Conservation (phyloP, 2,797 vertebrate species). For the Malurus splendens region DNA sequence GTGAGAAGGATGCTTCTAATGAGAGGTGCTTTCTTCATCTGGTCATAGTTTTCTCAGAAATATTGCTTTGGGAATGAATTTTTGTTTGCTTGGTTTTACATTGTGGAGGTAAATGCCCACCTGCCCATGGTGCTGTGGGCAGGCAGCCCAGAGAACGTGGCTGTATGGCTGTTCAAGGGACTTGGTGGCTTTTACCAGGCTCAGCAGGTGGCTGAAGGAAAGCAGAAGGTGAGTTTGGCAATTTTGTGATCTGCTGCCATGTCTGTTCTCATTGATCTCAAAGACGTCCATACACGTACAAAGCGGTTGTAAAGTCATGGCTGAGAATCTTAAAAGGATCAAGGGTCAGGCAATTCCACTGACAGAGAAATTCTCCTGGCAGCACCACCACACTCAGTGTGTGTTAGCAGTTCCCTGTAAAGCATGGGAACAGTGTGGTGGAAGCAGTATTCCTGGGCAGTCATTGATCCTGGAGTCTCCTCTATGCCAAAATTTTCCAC, state of each 20-base stretch:
- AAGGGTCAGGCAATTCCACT: background rate
- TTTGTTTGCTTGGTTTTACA: background rate
- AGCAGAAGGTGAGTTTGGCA: background rate
- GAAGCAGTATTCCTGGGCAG: background rate
- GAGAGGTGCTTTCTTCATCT: constrained; percentile 26
- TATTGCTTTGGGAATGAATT: background rate
- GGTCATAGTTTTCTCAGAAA: background rate
- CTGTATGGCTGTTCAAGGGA: background rate
- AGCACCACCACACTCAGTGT: background rate
- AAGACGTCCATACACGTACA: background rate
- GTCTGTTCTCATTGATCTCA: background rate
- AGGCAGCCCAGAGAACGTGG: background rate
- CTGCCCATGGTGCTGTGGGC: background rate
- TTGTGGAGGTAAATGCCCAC: background rate
- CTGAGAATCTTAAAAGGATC: background rate
- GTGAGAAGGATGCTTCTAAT: background rate
- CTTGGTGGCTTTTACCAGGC: background rate
- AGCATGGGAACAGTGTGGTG: background rate
- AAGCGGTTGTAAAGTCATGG: background rate
- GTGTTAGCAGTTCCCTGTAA: background rate
- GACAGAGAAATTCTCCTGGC: background rate
- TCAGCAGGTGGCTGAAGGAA: background rate
- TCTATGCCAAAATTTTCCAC: constrained; percentile 5
- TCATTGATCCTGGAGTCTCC: background rate
- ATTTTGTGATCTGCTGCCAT: background rate